These are phyloP conservation scores for Zenarchopterus dispar DNA, from an alignment of 2,797 vertebrate species.

Conservation along the genomic window DNA sequence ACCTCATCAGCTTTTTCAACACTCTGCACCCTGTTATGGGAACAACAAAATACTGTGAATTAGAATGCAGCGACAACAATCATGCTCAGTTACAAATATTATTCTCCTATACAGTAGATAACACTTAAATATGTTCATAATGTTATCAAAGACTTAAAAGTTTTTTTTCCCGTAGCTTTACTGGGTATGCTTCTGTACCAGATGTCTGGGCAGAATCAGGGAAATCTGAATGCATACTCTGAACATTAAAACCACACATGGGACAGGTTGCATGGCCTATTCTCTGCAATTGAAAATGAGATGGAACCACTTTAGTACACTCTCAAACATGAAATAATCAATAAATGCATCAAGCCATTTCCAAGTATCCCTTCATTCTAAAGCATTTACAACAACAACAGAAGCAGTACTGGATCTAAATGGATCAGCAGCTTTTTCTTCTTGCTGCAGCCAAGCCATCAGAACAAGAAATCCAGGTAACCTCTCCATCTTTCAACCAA, in stretches of 20 bases:
- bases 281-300: conserved; percentile 16
- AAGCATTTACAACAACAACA: no score
- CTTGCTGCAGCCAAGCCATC: no score
- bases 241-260: background rate
- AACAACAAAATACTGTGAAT: conserved; percentile 34
- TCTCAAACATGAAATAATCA: conserved; percentile 18
- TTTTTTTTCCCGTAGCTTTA: no score
- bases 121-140: background rate
- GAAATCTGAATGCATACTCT: no score
- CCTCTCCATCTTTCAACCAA: no score
- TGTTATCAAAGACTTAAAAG: no score
- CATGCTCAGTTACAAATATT: conserved; percentile 5
- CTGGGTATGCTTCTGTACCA: no score
- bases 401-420: no score
- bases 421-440: no score
- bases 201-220: no score
- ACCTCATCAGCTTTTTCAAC: conserved; percentile 34
- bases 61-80: conserved; percentile 3
- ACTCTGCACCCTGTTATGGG: conserved; percentile 37
- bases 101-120: background rate
- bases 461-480: no score
- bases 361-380: no score
- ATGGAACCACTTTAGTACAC: conserved; percentile 14
- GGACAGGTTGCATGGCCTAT: conserved; percentile 1
- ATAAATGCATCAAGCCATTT: background rate